Evolutionary conservation across 2,888 invertebrate species (phyloP), one percentile per base, ranked within the genome.

Genomic region (Isoperla grammatica): DNA sequence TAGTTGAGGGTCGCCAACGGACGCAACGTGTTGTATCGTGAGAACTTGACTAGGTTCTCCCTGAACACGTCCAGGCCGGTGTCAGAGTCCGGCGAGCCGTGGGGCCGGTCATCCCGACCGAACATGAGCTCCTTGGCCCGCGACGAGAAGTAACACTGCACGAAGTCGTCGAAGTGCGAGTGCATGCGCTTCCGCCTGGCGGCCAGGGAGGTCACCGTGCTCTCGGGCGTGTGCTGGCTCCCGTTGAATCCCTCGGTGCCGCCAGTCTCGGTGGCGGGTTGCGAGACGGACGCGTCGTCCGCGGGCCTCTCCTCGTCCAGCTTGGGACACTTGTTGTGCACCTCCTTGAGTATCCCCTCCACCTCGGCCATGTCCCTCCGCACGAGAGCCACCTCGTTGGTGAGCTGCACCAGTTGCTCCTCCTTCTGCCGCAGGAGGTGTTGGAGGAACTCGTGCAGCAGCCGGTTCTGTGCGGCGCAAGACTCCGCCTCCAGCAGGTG

Each of bases 1-100:
- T 95, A 95, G 66, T 90, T 90, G 3, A 96, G 78, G 4, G 93
- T 92, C 3, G 95, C 92, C 6, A 95, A 77, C 15, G 90, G 86
- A 11, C 89, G 79, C 64, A 95, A 78, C 13, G 85, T 82, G 66
- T 84, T 86, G 72, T 87, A 93, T 48, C 87, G 78, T 0, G 91
- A 91, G 74, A 94, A 91, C 70, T 91, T 90, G 0, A 88, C 86
- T 56, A 95, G 79, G 75, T 91, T 91, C 69, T 90, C 88, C 59
- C 89, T 82, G 76, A 95, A 95, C 50, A 85, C 77, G 67, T 88
- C 86, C 55, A 90, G 76, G 1, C 87, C 86, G 3, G 78, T 75
- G 60, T 70, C 71, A 17, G 65, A 61, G 17, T 68, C 19, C 2
- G 35, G 17, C 13, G 59, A 43, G 35, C 57, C 55, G 3, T 40